Evolutionary conservation across 2,113 vertebrate genomes (phyloP).

Genomic region (Sisor rabdophorus): DNA sequence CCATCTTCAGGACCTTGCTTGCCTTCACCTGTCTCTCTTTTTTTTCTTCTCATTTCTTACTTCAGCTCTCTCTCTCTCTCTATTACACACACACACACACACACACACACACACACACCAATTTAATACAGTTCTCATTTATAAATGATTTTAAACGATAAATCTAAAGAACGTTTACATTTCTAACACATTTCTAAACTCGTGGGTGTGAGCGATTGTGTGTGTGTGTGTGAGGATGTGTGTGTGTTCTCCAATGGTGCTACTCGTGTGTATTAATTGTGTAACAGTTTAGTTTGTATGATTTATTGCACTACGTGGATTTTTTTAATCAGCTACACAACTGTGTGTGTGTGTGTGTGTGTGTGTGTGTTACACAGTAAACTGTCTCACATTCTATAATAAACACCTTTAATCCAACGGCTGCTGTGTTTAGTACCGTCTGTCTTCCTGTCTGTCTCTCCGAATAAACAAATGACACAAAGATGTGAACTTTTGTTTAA

Average conservation of each 20-base stretch:
- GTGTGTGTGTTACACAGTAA: constrained; percentile 5
- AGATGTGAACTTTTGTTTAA: not conserved
- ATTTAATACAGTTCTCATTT: not conserved
- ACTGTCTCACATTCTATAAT: not conserved
- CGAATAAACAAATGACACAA: not conserved
- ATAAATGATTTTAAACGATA: not conserved
- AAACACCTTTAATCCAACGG: constrained; percentile 1
- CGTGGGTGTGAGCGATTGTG: not conserved
- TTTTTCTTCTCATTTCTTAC: not conserved
- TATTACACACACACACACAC: constrained; percentile 1
- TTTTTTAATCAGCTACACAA: constrained; percentile 17
- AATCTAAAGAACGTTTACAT: not conserved
- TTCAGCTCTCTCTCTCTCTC: no score
- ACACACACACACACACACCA: constrained; percentile 20
- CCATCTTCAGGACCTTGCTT: no score
- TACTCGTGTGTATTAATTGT: not conserved
- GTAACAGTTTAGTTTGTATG: not conserved
- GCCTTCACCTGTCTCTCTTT: not conserved
- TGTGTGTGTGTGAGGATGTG: not conserved
- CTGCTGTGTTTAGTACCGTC: not conserved
- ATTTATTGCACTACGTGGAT: not conserved
- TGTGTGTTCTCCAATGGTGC: not conserved
- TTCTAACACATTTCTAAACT: not conserved
- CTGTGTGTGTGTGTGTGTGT: not conserved
- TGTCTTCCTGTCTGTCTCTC: not conserved